Evolutionary conservation across 2,888 invertebrate species (phyloP).

Genomic region (Graphium colonna): DNA sequence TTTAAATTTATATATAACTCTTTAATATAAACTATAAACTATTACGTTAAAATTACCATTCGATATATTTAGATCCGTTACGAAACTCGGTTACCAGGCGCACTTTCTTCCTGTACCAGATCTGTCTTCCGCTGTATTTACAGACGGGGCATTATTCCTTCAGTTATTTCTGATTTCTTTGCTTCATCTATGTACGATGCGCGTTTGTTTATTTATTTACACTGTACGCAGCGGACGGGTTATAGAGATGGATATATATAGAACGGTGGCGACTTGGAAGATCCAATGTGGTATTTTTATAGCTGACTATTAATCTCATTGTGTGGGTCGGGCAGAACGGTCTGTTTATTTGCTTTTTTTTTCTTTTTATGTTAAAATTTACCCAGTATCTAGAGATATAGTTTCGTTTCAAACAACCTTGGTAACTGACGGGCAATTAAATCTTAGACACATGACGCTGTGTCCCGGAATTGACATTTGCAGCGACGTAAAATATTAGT

Average conservation of each 20-base stretch:
- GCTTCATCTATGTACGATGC: slow-evolving; percentile 23
- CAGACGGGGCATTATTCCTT: slow-evolving; percentile 33
- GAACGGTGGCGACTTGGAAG: slow-evolving; percentile 49
- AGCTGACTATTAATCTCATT: slow-evolving; percentile 66
- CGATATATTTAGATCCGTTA: too few species aligned
- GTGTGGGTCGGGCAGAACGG: slow-evolving; percentile 54
- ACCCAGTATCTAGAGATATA: slow-evolving; percentile 33
- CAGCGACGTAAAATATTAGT: too few species aligned
- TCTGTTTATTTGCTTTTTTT: slow-evolving; percentile 45
- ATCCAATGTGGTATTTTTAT: slow-evolving; percentile 66
- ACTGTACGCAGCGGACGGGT: slow-evolving; percentile 32
- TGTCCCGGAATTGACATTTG: too few species aligned
- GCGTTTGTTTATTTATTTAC: slow-evolving; percentile 40
- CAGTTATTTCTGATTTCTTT: slow-evolving; percentile 31
- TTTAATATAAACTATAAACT: too few species aligned
- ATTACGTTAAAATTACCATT: too few species aligned
- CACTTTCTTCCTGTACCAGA: background rate
- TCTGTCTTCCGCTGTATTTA: slow-evolving; percentile 25
- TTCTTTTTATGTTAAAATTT: slow-evolving; percentile 41
- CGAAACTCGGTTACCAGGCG: too few species aligned
- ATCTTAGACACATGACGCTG: background rate
- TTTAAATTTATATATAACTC: too few species aligned
- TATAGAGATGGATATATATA: slow-evolving; percentile 33
- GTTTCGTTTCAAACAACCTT: slow-evolving; percentile 9
- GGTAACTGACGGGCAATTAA: background rate